Evolutionary conservation across 2,888 invertebrate species (phyloP), one percentile per base, ranked within the genome.

Genomic region (Epinotia brunnichana): DNA sequence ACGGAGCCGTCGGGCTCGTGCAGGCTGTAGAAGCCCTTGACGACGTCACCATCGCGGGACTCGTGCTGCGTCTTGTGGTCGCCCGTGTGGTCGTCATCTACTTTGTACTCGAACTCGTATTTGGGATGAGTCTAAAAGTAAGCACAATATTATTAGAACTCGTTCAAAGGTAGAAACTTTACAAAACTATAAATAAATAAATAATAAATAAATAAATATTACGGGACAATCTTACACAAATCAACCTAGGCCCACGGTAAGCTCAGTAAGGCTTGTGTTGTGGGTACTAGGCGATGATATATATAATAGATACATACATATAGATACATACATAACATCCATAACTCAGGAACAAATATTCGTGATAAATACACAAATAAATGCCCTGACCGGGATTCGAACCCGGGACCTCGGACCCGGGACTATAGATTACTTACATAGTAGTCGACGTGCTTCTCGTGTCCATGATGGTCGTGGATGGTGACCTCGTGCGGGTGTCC

Each of bases 61-160:
- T 94, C 94, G 73, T 91, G 89, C 79, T 93, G 92, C 17, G 86
- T 83, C 81, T 94, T 93, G 79, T 88, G 85, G 82, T 94, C 94
- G 17, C 93, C 92, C 21, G 94, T 94, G 81, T 94, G 93, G 7
- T 87, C 83, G 78, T 94, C 94, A 51, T 79, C 74, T 2, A 86
- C 82, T 73, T 79, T 82, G 78, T 86, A 85, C 54, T 77, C 79
- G 72, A 89, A 84, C 24, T 81, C 77, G 74, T 83, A 83, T 70
- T 83, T 82, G n/a, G 83, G 81, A 48, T 66, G 66, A 11, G 66
- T 66, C 66, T 66, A 54, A 21, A n/a, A 54, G 4, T 19, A 41
- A 3, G 24, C n/a, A 54, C 9, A 56, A 66, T 51, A 11, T 9
- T 41, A 41, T 51, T 51, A 13, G 13, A 13, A 5, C 21, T 17